Percentiles rank a stretch among this genome's conserved stretches.
Conservation (phyloP, 1,140 invertebrate genomes). For the Psilanteris sp. region DNA sequence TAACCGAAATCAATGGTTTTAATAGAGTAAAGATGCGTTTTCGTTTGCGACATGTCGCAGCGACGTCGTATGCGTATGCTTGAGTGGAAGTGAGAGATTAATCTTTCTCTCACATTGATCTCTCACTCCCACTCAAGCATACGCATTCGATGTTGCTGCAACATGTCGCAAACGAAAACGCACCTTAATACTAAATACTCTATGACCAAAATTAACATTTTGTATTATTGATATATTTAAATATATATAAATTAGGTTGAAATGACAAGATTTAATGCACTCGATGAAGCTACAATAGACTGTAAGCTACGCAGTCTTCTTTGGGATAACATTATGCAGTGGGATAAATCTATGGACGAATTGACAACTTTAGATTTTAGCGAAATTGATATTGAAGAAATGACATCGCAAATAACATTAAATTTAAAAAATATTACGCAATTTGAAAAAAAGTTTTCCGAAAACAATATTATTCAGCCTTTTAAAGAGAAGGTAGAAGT, state of each 20-base stretch:
- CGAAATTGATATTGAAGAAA: constrained; percentile 85
- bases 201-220: too few relatives aligned
- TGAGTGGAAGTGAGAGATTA: too few relatives aligned
- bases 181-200: too few relatives aligned
- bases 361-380: constrained; percentile 86
- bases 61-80: too few relatives aligned
- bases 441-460: constrained; percentile 88
- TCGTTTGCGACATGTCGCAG: too few relatives aligned
- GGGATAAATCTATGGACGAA: constrained; percentile 82
- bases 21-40: too few relatives aligned
- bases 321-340: constrained; percentile 87
- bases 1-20: too few relatives aligned
- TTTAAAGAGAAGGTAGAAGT: constrained; percentile 87
- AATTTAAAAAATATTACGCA: constrained; percentile 87
- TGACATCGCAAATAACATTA: constrained; percentile 83
- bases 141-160: too few relatives aligned
- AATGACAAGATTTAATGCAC: constrained; percentile 87
- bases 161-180: too few relatives aligned
- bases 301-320: constrained; percentile 88
- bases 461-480: constrained; percentile 87
- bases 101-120: too few relatives aligned
- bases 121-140: too few relatives aligned
- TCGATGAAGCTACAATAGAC: constrained; percentile 88
- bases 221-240: background rate
- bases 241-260: constrained; percentile 82